phyloP scores from a whole-genome alignment of 2,888 invertebrate species.

The Megaustenia siamemsis region DNA sequence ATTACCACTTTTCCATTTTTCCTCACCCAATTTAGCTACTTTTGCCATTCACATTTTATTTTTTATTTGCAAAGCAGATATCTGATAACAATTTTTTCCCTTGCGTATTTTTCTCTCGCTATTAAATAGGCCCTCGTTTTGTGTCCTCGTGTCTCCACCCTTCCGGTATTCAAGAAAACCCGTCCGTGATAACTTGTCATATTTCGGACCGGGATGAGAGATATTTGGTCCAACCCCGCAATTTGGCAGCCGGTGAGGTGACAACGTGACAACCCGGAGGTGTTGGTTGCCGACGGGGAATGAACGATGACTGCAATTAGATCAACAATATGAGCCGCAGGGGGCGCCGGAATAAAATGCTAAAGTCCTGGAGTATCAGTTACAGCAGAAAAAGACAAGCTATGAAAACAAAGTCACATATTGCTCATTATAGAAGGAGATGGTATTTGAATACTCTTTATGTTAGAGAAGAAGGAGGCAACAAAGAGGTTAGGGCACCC shows the following conservation, averaged over 20 bases:
- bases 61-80: too few relatives aligned
- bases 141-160: neutral
- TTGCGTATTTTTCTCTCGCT: too few relatives aligned
- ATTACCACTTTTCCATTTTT: too few relatives aligned
- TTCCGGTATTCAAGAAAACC: neutral
- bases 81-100: too few relatives aligned
- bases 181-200: neutral
- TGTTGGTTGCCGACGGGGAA: neutral
- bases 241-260: slow-evolving; percentile 22
- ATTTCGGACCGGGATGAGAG: neutral
- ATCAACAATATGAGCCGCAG: neutral
- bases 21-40: too few relatives aligned
- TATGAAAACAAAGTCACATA: neutral
- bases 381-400: neutral
- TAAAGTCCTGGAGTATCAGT: neutral
- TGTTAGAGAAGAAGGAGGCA: too few relatives aligned
- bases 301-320: slow-evolving; percentile 35
- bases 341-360: neutral
- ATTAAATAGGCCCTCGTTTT: too few relatives aligned
- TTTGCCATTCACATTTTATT: too few relatives aligned
- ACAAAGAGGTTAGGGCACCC: too few relatives aligned
- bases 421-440: too few relatives aligned
- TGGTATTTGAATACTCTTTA: too few relatives aligned
- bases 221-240: neutral
- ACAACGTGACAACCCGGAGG: slow-evolving; percentile 2